Conservation (phyloP, 2,113 vertebrate genomes). For the Ammodytes marinus region DNA sequence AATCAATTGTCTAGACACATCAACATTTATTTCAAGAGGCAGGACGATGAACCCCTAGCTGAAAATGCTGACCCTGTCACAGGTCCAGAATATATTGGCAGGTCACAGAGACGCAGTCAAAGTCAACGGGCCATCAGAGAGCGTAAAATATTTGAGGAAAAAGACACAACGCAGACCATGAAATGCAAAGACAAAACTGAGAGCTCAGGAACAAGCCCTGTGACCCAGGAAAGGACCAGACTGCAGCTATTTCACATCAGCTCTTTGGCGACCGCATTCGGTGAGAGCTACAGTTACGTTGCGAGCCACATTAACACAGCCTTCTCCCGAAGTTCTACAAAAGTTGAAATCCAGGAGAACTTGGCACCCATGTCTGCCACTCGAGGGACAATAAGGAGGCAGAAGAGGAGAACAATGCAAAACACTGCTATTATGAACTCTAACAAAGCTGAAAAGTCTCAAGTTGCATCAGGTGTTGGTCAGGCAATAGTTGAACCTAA, state of each 20-base stretch:
- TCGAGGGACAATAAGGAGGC: constrained; percentile 17
- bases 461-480: constrained; percentile 1
- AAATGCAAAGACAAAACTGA: constrained; percentile 22
- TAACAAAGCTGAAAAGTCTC: constrained; percentile 1
- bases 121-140: constrained; percentile 46
- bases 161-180: constrained; percentile 1
- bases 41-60: constrained; percentile 10
- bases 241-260: constrained; percentile 81
- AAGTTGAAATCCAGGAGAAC: constrained; percentile 22
- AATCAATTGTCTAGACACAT: constrained; percentile 69
- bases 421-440: constrained; percentile 8
- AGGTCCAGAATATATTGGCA: constrained; percentile 38
- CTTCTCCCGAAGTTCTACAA: constrained; percentile 54
- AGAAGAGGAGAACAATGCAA: constrained; percentile 45
- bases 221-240: constrained; percentile 21
- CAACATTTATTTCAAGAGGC: constrained; percentile 76
- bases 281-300: constrained; percentile 81
- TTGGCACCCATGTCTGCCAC: background rate
- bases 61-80: constrained; percentile 24
- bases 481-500: constrained; percentile 14
- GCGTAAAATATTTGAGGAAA: constrained; percentile 12
- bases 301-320: constrained; percentile 80
- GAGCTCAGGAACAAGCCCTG: constrained; percentile 8
- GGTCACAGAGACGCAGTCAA: constrained; percentile 43
- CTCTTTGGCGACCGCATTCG: constrained; percentile 76